Evolutionary conservation across 2,797 vertebrate genomes (phyloP).

Genomic region (Huso huso): DNA sequence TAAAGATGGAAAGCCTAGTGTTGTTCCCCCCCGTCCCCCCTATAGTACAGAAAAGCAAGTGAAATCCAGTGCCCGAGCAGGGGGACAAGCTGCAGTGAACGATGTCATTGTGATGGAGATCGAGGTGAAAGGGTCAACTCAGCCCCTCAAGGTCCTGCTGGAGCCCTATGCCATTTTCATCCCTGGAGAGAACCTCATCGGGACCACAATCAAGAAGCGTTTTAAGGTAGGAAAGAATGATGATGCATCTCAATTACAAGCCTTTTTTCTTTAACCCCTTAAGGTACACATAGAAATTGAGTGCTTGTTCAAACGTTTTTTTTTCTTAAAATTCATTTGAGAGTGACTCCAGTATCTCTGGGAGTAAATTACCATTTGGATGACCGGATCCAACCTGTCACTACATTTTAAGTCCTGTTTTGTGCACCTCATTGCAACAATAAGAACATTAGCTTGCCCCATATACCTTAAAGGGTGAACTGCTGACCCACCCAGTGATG

Average conservation of each 20-base stretch:
- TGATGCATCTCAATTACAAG: not conserved
- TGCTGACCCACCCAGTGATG: no score
- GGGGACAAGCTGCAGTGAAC: constrained; percentile 29
- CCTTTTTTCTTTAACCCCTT: not conserved
- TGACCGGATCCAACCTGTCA: no score
- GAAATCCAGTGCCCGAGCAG: not conserved
- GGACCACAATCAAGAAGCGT: constrained; percentile 52
- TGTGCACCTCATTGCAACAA: no score
- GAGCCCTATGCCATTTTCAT: constrained; percentile 78
- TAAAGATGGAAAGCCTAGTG: no score
- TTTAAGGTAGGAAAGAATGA: constrained; percentile 62
- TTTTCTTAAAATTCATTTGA: not conserved
- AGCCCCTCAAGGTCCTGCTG: constrained; percentile 69
- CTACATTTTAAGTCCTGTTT: no score
- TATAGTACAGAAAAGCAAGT: no score
- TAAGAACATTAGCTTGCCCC: no score
- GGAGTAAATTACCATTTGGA: no score
- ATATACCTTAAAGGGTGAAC: no score
- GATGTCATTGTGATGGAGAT: constrained; percentile 73
- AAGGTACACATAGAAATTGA: not conserved
- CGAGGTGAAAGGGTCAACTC: constrained; percentile 76
- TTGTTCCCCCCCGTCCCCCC: no score
- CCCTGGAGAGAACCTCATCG: constrained; percentile 71
- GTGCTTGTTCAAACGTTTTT: not conserved
- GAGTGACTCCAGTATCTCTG: no score